Evolutionary conservation across 2,113 vertebrate species (phyloP).

Genomic region (Neogale vison): DNA sequence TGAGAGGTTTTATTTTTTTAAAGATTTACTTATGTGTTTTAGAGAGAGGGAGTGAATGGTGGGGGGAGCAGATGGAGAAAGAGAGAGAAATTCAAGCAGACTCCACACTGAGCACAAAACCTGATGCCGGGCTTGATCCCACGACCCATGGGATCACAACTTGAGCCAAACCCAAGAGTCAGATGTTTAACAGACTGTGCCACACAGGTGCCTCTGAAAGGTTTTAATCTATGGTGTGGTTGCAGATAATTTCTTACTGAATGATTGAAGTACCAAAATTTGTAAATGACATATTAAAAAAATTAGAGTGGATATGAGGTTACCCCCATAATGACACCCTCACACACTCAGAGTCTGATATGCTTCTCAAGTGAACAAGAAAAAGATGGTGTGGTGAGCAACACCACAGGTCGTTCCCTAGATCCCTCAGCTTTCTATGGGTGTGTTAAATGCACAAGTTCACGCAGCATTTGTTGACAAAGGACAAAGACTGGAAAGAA

Average conservation of each 20-base stretch:
- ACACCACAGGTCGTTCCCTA: background rate
- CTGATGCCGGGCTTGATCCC: background rate
- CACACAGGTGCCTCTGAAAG: background rate
- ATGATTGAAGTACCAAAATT: background rate
- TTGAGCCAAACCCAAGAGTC: background rate
- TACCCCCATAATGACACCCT: background rate
- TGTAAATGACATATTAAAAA: background rate
- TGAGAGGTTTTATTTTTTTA: background rate
- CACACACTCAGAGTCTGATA: background rate
- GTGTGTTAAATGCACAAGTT: accelerated
- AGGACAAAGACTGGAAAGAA: background rate
- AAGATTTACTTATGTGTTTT: too few species aligned
- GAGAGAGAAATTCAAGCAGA: background rate
- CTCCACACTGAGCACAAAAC: background rate
- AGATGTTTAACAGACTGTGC: background rate
- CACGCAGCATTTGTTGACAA: accelerated
- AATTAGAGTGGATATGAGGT: background rate
- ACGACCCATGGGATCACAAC: background rate
- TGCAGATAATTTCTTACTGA: background rate
- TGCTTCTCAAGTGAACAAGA: background rate
- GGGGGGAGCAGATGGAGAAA: background rate
- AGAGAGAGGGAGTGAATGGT: too few species aligned
- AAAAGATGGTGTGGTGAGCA: background rate
- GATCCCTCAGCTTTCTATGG: background rate
- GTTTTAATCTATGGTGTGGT: background rate